Conservation (phyloP, 1,140 invertebrate species). For the Lamellibrachia luymesi region DNA sequence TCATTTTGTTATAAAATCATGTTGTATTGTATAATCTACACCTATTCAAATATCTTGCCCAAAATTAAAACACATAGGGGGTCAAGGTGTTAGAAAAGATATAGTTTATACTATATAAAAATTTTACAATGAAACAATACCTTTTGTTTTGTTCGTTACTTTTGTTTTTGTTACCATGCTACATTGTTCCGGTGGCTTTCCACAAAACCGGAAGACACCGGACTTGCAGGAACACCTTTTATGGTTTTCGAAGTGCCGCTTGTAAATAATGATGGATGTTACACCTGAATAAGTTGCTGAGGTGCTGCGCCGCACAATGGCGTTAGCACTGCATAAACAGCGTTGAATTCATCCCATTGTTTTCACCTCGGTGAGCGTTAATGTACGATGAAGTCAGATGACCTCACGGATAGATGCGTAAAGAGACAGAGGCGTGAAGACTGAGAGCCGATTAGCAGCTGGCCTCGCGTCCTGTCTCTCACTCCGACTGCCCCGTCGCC, state of each 20-base stretch:
- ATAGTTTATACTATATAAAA: too few species aligned
- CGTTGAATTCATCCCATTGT: not conserved
- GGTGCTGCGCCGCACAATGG: not conserved
- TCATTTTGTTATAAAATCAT: too few species aligned
- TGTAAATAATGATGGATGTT: constrained; percentile 5
- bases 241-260: not conserved
- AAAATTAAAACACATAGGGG: too few species aligned
- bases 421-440: not conserved
- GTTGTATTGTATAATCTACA: too few species aligned
- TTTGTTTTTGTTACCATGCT: not conserved
- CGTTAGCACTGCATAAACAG: constrained; percentile 1
- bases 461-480: not conserved
- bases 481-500: not conserved
- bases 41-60: too few species aligned
- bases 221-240: not conserved
- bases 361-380: not conserved
- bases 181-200: not conserved
- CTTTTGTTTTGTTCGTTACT: not conserved
- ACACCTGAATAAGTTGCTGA: not conserved
- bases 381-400: not conserved
- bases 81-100: too few species aligned
- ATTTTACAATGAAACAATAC: too few species aligned
- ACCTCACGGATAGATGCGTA: not conserved
- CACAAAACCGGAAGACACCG: not conserved
- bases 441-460: not conserved